A percentile compares a stretch with the other conserved stretches of the same genome.
These are phyloP conservation scores for Atopsyche davidsoni DNA, from an alignment of 1,140 invertebrate genomes.

Conservation along the genomic window DNA sequence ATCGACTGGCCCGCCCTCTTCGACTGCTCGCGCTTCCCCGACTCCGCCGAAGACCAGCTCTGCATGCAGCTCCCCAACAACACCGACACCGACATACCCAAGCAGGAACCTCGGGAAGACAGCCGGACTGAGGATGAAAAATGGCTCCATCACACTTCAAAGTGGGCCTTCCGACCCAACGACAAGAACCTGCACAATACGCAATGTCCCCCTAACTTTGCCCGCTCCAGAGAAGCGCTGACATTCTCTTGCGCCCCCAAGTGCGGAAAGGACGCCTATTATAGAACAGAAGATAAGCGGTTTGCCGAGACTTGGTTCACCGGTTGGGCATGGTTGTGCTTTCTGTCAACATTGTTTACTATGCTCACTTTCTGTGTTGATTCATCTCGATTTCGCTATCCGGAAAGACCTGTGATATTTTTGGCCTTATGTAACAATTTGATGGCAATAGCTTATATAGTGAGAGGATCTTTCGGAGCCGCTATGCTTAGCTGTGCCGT, in stretches of 20 bases:
- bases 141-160: constrained; percentile 7
- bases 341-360: constrained; percentile 78
- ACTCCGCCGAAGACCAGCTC: constrained; percentile 47
- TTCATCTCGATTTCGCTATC: constrained; percentile 73
- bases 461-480: constrained; percentile 60
- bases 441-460: constrained; percentile 64
- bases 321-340: constrained; percentile 77
- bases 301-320: constrained; percentile 76
- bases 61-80: constrained; percentile 49
- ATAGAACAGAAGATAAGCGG: constrained; percentile 64
- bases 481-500: constrained; percentile 54
- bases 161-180: constrained; percentile 10
- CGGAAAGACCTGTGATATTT: constrained; percentile 80
- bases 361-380: constrained; percentile 86
- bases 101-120: constrained; percentile 33
- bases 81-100: constrained; percentile 28
- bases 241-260: constrained; percentile 53
- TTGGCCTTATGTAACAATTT: constrained; percentile 79
- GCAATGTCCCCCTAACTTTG: constrained; percentile 38
- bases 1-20: constrained; percentile 68
- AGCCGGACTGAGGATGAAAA: constrained; percentile 20
- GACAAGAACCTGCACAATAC: constrained; percentile 8
- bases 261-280: constrained; percentile 66
- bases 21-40: constrained; percentile 61
- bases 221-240: constrained; percentile 32